Evolutionary conservation across 2,888 invertebrate species (phyloP), one percentile per base, ranked within the genome.

Genomic region (Diarsia mendica): DNA sequence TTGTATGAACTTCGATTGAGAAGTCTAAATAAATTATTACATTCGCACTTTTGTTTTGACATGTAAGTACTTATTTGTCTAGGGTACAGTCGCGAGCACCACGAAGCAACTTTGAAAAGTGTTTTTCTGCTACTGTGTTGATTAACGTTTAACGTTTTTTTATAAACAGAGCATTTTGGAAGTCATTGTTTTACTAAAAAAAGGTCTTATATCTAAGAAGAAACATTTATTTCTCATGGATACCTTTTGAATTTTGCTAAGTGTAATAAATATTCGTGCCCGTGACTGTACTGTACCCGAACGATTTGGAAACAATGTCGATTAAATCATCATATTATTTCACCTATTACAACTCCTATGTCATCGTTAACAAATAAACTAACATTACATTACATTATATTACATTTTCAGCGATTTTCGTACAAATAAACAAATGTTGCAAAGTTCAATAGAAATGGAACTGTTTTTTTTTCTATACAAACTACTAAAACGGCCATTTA

Each of bases 271-370:
- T 39, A 39, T 39, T 39, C 39, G 39, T 39, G 39, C 39, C 39
- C 39, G 39, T 39, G 39, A 39, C 39, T 39, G 39, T 39, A 39
- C 39, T 39, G 39, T 39, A 39, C 72, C 72, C 46, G 39, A 61
- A 44, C 64, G 69, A 11, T 51, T 72, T 55, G 33, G 33, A 63
- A 74, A 82, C 77, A 73, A 85, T 75, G 74, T 67, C n/a, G 33
- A 46, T 11, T 55, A 51, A 53, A 60, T 70, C 33, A 76, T 53
- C 63, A 69, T 65, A 69, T 73, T 65, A 69, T 73, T 13, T 65
- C 18, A 46, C 65, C 53, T 76, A 55, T 72, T 65, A 49, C 15
- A 44, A 33, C 55, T 66, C 44, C 20, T 65, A 68, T 69, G 23
- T 75, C 46, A 20, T 67, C 51, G 4, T 70, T 65, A 72, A 60